Conservation (phyloP, 2,888 invertebrate genomes). For the Spilosoma lubricipeda region DNA sequence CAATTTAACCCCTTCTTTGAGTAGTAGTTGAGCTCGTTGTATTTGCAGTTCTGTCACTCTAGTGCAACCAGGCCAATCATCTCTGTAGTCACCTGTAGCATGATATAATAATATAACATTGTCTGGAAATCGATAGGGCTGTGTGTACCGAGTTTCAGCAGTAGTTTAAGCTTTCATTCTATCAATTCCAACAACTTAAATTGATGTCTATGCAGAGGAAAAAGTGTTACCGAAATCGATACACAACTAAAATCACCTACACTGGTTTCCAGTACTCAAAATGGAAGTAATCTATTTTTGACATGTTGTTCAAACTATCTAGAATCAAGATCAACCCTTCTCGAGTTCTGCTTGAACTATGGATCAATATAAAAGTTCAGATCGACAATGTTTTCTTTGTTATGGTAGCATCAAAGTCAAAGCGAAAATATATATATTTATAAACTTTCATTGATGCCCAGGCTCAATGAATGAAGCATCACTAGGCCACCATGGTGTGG, state of each 20-base stretch:
- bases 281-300: neutral
- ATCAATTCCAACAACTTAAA: neutral
- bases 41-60: neutral
- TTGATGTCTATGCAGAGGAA: neutral
- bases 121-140: too few relatives aligned
- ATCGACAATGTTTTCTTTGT: neutral
- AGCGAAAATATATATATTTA: too few relatives aligned
- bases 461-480: too few relatives aligned
- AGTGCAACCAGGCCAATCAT: neutral
- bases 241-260: neutral
- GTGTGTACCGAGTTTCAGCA: too few relatives aligned
- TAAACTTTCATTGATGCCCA: too few relatives aligned
- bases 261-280: neutral
- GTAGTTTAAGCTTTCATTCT: too few relatives aligned
- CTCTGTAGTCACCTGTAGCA: neutral
- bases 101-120: neutral
- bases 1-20: conserved; percentile 1
- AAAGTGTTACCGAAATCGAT: neutral
- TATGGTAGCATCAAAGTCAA: neutral
- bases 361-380: neutral
- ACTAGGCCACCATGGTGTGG: too few relatives aligned
- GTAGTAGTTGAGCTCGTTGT: neutral
- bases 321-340: neutral
- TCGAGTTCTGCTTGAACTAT: neutral
- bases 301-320: neutral